Evolutionary conservation across 1,140 invertebrate species (phyloP).

Genomic region (Drosophila pruinosa): DNA sequence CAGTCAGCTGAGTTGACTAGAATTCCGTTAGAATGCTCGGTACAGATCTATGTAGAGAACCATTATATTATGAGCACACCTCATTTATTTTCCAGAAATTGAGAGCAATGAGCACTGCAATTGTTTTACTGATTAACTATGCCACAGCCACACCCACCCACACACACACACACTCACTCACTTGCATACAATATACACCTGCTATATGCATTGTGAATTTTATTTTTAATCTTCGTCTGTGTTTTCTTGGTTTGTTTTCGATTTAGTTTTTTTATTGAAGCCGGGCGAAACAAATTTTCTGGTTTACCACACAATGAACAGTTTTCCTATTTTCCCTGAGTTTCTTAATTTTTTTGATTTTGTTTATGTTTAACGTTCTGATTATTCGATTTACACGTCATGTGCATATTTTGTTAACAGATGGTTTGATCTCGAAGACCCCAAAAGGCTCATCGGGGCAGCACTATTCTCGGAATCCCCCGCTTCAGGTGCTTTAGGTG

Average conservation of each 20-base stretch:
- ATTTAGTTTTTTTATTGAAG: slow-evolving; percentile 33
- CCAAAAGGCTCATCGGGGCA: background rate
- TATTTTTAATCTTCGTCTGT: slow-evolving; percentile 64
- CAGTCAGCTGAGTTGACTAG: too few relatives aligned
- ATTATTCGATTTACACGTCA: slow-evolving; percentile 56
- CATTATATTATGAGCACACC: slow-evolving; percentile 26
- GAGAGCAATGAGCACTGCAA: slow-evolving; percentile 52
- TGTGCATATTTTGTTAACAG: slow-evolving; percentile 71
- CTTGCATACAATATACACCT: slow-evolving; percentile 37
- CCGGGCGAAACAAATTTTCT: slow-evolving; percentile 37
- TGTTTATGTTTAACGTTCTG: slow-evolving; percentile 69
- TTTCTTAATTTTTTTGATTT: slow-evolving; percentile 20
- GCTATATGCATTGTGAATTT: slow-evolving; percentile 47
- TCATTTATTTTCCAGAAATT: slow-evolving; percentile 61
- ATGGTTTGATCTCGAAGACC: slow-evolving; percentile 67
- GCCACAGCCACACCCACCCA: background rate
- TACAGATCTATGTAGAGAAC: background rate
- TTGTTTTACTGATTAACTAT: slow-evolving; percentile 40
- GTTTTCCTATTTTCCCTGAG: slow-evolving; percentile 10
- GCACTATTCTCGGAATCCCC: slow-evolving; percentile 58
- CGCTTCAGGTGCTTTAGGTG: background rate
- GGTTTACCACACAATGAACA: slow-evolving; percentile 55
- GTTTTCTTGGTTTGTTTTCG: slow-evolving; percentile 43
- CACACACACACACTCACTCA: background rate
- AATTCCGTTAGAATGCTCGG: background rate